Evolutionary conservation across 2,113 vertebrate genomes (phyloP), one percentile per base, ranked within the genome.

Genomic region (Chascanopsetta lugubris): DNA sequence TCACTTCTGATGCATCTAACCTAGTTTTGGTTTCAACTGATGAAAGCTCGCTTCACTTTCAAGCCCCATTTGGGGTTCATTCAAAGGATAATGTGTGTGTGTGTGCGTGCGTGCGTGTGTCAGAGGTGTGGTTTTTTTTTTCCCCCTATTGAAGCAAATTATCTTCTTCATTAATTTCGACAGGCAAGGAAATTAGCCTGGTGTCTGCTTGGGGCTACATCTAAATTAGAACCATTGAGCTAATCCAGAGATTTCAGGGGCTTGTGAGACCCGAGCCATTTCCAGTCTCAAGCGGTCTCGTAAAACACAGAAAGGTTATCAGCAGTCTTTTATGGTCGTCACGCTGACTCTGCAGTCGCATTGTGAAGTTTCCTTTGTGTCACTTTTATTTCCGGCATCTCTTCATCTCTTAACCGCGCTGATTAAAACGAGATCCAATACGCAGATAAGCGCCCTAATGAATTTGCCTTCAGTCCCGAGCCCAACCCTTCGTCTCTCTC

Each of bases 81-180:
- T 65, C 61, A 82, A 76, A 85, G 83, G 77, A 75, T 80, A 80
- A 6, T 60, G 61, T 55, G 68, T 47, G 61, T 30, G 1, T 38
- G 34, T 58, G n/a, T 29, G 38, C 49, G 53, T 36, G 36, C 0
- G 1, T 27, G 21, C 17, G 34, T 38, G 42, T 24, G 26, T 27
- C 25, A 12, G 3, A 43, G 25, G 46, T 25, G 20, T 60, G 42
- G 6, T 10, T 42, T 27, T 64, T 12, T 43, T 20, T 22, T 77
- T 77, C 84, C 20, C 47, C 34, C 56, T 72, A 60, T 71, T 84
- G 79, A 65, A 67, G 57, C 79, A 84, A 87, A 89, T 89, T 79
- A 87, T 90, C 85, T 68, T 87, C 76, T 88, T 83, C 87, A 91
- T 90, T 90, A 90, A 89, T 88, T 90, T 86, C 22, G 80, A 85